Evolutionary conservation across 1,140 invertebrate species (phyloP).

Genomic region (Tetramorium alpestre): DNA sequence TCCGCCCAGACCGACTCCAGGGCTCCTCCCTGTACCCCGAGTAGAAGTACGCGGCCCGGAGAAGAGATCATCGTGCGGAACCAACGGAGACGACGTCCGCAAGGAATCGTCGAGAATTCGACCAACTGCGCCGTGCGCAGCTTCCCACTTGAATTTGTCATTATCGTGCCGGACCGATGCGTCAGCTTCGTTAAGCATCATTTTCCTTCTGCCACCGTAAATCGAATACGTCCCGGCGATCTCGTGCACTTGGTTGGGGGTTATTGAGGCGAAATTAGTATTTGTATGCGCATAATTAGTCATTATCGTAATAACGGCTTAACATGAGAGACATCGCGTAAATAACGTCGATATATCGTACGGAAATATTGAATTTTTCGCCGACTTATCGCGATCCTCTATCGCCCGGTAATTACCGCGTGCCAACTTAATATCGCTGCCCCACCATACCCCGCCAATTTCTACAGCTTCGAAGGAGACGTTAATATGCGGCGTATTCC

Average conservation of each 20-base stretch:
- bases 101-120: slow-evolving; percentile 9
- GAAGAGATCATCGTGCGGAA: slow-evolving; percentile 62
- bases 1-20: slow-evolving; percentile 84
- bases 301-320: slow-evolving; percentile 62
- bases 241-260: slow-evolving; percentile 32
- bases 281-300: slow-evolving; percentile 63
- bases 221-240: neutral
- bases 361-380: slow-evolving; percentile 64
- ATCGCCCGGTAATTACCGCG: slow-evolving; percentile 64
- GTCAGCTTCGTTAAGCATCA: slow-evolving; percentile 26
- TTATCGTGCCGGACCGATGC: slow-evolving; percentile 40
- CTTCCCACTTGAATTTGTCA: slow-evolving; percentile 44
- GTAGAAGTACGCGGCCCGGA: slow-evolving; percentile 54
- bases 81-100: slow-evolving; percentile 60
- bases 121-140: neutral
- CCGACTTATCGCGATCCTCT: slow-evolving; percentile 32
- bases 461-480: neutral
- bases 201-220: neutral
- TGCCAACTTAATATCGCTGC: slow-evolving; percentile 52
- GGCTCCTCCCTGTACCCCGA: slow-evolving; percentile 83
- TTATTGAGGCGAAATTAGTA: slow-evolving; percentile 66
- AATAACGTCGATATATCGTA: slow-evolving; percentile 43
- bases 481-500: slow-evolving; percentile 29
- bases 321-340: slow-evolving; percentile 50
- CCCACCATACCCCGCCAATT: neutral